phyloP scores from a whole-genome alignment of 30 jellyfish, hydroid and myxozoan species.

The Chrysaora quinquecirrha region DNA sequence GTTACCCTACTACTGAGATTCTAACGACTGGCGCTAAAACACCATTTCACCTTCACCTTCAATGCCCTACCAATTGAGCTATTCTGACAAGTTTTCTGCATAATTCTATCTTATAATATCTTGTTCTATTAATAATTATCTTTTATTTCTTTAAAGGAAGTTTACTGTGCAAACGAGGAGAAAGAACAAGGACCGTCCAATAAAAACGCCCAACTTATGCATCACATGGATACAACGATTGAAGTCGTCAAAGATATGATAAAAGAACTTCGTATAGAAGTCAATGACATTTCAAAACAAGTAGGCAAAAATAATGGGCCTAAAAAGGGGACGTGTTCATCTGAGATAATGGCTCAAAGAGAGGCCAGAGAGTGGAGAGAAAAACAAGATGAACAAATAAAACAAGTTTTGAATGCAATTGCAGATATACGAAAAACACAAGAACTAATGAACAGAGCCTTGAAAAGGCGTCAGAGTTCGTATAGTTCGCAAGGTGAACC shows the following conservation, averaged over 20 bases:
- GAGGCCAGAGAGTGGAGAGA: slow-evolving; percentile 81
- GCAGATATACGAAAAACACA: slow-evolving; percentile 57
- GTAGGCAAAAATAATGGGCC: slow-evolving; percentile 42
- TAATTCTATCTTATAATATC: too few relatives aligned
- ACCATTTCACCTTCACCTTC: too few relatives aligned
- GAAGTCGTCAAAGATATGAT: slow-evolving; percentile 77
- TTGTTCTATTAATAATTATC: not conserved
- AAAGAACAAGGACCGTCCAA: slow-evolving; percentile 64
- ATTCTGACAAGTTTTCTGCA: too few relatives aligned
- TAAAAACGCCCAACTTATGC: slow-evolving; percentile 66
- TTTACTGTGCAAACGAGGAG: slow-evolving; percentile 83
- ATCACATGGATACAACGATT: slow-evolving; percentile 75
- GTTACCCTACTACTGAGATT: too few relatives aligned
- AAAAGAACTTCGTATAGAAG: slow-evolving; percentile 56
- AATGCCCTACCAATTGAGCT: too few relatives aligned
- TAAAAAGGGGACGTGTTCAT: slow-evolving; percentile 17
- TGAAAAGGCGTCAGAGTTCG: slow-evolving; percentile 73
- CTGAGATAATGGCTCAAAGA: slow-evolving; percentile 63
- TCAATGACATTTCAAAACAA: slow-evolving; percentile 58
- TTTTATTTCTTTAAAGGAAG: slow-evolving; percentile 55
- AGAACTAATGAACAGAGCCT: slow-evolving; percentile 39
- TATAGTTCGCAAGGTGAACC: slow-evolving; percentile 67
- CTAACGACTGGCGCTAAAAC: too few relatives aligned
- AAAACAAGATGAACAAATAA: slow-evolving; percentile 41
- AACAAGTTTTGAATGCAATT: slow-evolving; percentile 44